phyloP scores from a whole-genome alignment of 2,797 vertebrate species.

The Ctenochaetus hawaiiensis region DNA sequence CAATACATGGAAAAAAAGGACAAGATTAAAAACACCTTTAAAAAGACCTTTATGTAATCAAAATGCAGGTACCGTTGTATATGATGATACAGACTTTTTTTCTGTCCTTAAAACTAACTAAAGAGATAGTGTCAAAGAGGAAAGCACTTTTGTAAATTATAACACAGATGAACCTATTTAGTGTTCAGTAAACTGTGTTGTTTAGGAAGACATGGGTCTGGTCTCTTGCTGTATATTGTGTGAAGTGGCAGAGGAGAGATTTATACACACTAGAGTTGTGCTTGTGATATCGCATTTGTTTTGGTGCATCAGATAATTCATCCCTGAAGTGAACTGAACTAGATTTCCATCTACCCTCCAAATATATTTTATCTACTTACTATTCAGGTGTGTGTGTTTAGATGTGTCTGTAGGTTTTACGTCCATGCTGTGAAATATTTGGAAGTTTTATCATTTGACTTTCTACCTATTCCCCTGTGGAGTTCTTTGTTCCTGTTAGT shows the following conservation, averaged over 20 bases:
- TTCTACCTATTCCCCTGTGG: slow-evolving; percentile 17
- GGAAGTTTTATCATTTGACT: slow-evolving; percentile 32
- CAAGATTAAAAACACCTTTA: slow-evolving; percentile 29
- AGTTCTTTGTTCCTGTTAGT: slow-evolving; percentile 28
- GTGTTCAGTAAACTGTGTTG: slow-evolving; percentile 60
- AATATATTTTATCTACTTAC: slow-evolving; percentile 42
- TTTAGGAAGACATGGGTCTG: slow-evolving; percentile 16
- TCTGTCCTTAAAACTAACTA: slow-evolving; percentile 39
- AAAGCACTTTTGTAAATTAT: slow-evolving; percentile 73
- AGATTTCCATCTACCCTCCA: slow-evolving; percentile 38
- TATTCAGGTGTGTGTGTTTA: slow-evolving; percentile 57
- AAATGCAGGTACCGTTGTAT: slow-evolving; percentile 48
- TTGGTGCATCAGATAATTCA: slow-evolving; percentile 35
- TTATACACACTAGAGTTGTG: slow-evolving; percentile 61
- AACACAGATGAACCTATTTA: slow-evolving; percentile 66
- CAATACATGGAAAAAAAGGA: slow-evolving; percentile 59
- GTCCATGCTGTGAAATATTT: slow-evolving; percentile 59
- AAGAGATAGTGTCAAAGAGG: slow-evolving; percentile 40
- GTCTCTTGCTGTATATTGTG: slow-evolving; percentile 53
- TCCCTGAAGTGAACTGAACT: slow-evolving; percentile 35
- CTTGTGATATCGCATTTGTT: slow-evolving; percentile 50
- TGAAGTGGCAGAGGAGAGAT: slow-evolving; percentile 56
- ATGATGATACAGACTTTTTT: slow-evolving; percentile 42
- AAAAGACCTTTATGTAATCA: slow-evolving; percentile 57
- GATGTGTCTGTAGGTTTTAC: slow-evolving; percentile 46